Evolutionary conservation across 2,113 vertebrate species (phyloP), one percentile per base, ranked within the genome.

Genomic region (Aegithalos caudatus): DNA sequence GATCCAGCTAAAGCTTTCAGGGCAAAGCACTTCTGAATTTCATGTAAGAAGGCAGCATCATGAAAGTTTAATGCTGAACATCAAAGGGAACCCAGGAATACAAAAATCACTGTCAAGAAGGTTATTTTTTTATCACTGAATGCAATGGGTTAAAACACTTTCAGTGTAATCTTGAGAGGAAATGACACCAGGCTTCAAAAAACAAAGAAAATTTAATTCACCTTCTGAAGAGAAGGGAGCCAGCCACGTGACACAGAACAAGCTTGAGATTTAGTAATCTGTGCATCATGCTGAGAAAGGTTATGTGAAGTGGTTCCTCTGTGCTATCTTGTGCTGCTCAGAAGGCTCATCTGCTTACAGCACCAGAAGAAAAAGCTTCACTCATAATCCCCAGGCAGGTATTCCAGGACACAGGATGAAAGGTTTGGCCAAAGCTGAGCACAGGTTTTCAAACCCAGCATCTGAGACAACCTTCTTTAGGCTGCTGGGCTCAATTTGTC

Each of bases 41-140:
- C 86, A 81, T 3, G 2, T 64, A 37, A 88, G 60, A 35, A 65
- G 18, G 70, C 81, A 95, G 65, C 50, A 93, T 76, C 93, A 97
- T 92, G 91, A 97, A 94, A 95, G 66, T 93, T 97, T 96, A 95
- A 91, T 76, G 77, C 56, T 93, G 29, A 96, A 96, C 94, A 97
- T 96, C 96, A 97, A 97, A 97, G 87, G 78, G 24, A 91, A 79
- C 27, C 18, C 77, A 29, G 35, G 48, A 91, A 79, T 37, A 92
- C 56, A 83, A 79, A 92, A 80, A 74, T 50, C 78, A 92, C 93
- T 92, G 92, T 95, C 92, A 96, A 71, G 57, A 60, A 61, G 33
- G 88, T 88, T 92, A 71, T 74, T 91, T 78, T 85, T 81, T 88
- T 72, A 61, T 72, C 76, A 91, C 54, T 54, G 74, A 92, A 90